Evolutionary conservation across 92 coral and sea anemone species (phyloP), one percentile per base, ranked within the genome.

Genomic region (Diadumene lineata): DNA sequence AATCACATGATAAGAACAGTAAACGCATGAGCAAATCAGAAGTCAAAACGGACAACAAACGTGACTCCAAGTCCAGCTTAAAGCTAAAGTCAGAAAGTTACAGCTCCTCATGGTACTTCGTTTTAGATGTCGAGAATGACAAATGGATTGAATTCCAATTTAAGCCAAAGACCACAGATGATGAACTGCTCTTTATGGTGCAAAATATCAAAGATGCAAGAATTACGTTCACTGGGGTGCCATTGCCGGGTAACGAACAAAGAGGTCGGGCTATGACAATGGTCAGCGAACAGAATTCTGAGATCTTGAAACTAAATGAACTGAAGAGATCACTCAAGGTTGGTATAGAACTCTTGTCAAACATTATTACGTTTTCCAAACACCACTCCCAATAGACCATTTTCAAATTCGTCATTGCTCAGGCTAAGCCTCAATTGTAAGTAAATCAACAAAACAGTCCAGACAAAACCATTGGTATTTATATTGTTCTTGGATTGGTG

Each of bases 291-390:
- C 43, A 64, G 55, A 67, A 73, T 21, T 58, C 69, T 29, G 78
- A 80, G 48, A 48, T 86, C 43, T 69, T 92, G 57, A 81, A 78
- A 63, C 84, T 96, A 33, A 65, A 57, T 7, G 86, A 86, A 1
- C 85, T 96, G 50, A 81, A 77, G 60, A 87, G 97, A 74, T 73
- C 85, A 13, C 85, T 96, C 19, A 96, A 89, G 92, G 99, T 92
- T 31, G 60, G 97, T 70, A 28, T 53, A 53, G 31, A 69, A 8
- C 13, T 6, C 48, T 38, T 38, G 13, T 38, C 13, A 4, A 38
- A 6, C 13, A 38, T 4, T 38, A 21, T 13, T 51, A n/a, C n/a
- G n/a, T n/a, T n/a, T n/a, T n/a, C n/a, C n/a, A n/a, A n/a, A n/a
- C n/a, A n/a, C n/a, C n/a, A n/a, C n/a, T n/a, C n/a, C n/a, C n/a